Evolutionary conservation across 2,888 invertebrate genomes (phyloP), one percentile per base, ranked within the genome.

Genomic region (Nomada ruficornis): DNA sequence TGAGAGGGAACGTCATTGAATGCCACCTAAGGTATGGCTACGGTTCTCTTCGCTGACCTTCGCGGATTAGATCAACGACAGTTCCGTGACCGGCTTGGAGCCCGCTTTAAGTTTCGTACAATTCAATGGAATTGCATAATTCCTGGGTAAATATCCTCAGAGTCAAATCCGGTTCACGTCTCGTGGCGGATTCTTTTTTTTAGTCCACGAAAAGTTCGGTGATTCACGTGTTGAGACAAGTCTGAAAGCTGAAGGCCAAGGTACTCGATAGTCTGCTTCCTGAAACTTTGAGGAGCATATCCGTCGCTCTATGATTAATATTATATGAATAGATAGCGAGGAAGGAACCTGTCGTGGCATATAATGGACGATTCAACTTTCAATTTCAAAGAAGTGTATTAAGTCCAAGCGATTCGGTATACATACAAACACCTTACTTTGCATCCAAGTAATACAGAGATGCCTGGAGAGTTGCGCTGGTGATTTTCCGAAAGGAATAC

Each of bases 1-100:
- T 26, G 4, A 59, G 42, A 62, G 44, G 10, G 54, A 36, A 55
- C 67, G 77, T 72, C 78, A 78, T 82, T 76, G 78, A 83, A 76
- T 73, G 64, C 75, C 72, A 26, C 29, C 20, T 70, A 65, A 74
- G 55, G 65, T 44, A 77, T 47, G 55, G n/a, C 29, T 26, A 55
- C 60, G 65, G 59, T 52, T 70, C 54, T 83, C 29, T 67, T 73
- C 59, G 62, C 11, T 70, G 77, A 71, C 83, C 83, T 86, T 86
- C 83, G 42, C 62, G n/a, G 42, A 18, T 52, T 67, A 36, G 63
- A 84, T 77, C 44, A 69, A 65, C 71, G 54, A 79, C 26, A 74
- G 64, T 83, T 84, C 80, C 83, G 80, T 81, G 81, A 85, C 69
- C 67, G 62, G 60, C 20, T 62, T 62, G 23, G 42, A 54, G 44